A percentile compares a stretch with the other conserved stretches of the same genome.
Evolutionary conservation across 2,113 vertebrate species (phyloP).

Genomic region (Microcebus ravelobensis): DNA sequence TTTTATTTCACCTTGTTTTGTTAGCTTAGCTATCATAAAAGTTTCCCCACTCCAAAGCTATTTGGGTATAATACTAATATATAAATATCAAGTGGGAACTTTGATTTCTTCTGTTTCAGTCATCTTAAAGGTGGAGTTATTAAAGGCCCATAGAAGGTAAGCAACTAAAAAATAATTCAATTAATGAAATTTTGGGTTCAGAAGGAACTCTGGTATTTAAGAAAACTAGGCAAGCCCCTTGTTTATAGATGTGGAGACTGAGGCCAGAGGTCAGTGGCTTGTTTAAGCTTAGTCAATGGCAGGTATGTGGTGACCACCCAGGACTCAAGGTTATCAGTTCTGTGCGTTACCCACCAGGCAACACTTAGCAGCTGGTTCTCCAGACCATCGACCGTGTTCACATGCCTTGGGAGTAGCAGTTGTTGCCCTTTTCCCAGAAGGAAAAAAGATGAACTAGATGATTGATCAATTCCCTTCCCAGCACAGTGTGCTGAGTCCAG

Average conservation of each 20-base stretch:
- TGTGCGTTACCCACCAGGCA: not conserved
- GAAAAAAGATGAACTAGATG: not conserved
- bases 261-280: not conserved
- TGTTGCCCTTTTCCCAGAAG: not conserved
- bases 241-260: not conserved
- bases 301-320: rapidly evolving
- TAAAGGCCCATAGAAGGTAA: not conserved
- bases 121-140: not conserved
- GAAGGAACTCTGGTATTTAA: not conserved
- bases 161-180: not conserved
- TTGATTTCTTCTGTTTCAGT: not conserved
- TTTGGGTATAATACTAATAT: not conserved
- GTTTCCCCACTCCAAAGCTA: not conserved
- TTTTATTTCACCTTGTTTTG: not conserved
- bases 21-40: conserved; percentile 4
- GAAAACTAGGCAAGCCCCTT: not conserved
- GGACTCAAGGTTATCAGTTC: not conserved
- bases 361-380: not conserved
- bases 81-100: not conserved
- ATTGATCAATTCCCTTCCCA: not conserved
- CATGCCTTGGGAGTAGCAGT: not conserved
- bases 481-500: not conserved
- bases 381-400: not conserved
- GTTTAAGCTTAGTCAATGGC: not conserved
- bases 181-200: not conserved